phyloP scores from a whole-genome alignment of 53 echinoderm and acorn worm genomes.

The Hippasteria phrygiana region DNA sequence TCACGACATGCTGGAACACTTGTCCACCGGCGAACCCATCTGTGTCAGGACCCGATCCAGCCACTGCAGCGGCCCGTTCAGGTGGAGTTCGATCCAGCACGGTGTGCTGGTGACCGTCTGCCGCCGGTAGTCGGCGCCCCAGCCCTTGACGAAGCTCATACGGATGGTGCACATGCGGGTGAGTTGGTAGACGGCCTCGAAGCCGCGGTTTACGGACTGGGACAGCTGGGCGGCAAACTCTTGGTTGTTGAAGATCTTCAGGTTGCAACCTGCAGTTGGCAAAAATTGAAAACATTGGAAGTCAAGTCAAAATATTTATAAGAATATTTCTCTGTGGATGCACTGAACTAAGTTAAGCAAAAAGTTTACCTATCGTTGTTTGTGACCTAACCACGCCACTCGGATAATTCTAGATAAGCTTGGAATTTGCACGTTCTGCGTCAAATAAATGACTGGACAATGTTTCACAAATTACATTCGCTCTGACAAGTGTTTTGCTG shows the following conservation, averaged over 20 bases:
- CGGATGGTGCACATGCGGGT: slow-evolving; percentile 96
- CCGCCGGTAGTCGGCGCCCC: slow-evolving; percentile 94
- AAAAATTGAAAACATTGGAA: too few relatives aligned
- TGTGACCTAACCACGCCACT: too few relatives aligned
- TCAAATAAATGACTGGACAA: too few relatives aligned
- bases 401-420: too few relatives aligned
- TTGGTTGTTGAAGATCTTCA: slow-evolving; percentile 97
- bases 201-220: slow-evolving; percentile 89
- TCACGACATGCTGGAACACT: slow-evolving; percentile 88
- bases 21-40: slow-evolving; percentile 82
- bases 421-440: too few relatives aligned
- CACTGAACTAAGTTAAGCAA: too few relatives aligned
- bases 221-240: slow-evolving; percentile 98
- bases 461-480: too few relatives aligned
- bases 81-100: slow-evolving; percentile 96
- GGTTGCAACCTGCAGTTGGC: slow-evolving; percentile 98
- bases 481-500: too few relatives aligned
- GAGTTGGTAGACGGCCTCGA: slow-evolving; percentile 95
- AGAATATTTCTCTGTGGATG: too few relatives aligned
- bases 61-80: slow-evolving; percentile 96
- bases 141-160: slow-evolving; percentile 98
- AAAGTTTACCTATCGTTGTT: too few relatives aligned
- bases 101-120: slow-evolving; percentile 94
- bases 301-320: too few relatives aligned
- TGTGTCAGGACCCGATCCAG: slow-evolving; percentile 87